Percentiles rank a stretch among this genome's conserved stretches.
These are phyloP conservation scores for Mactra quadrangularis DNA, from an alignment of 1,140 invertebrate species.

Conservation along the genomic window DNA sequence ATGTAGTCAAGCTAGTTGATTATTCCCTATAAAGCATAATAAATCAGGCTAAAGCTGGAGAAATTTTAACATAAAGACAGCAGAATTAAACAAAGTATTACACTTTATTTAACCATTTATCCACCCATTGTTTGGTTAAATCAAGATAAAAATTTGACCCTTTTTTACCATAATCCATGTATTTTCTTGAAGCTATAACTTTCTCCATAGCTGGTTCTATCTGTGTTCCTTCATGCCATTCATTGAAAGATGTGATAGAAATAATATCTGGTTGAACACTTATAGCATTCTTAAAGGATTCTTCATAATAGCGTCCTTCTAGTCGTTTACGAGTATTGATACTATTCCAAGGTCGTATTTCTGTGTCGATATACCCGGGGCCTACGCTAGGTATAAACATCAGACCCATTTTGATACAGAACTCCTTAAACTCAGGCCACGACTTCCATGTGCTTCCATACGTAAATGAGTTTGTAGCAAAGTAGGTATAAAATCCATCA, in stretches of 20 bases:
- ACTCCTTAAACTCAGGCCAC: constrained; percentile 82
- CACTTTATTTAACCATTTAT: too few species aligned
- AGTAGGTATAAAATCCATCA: constrained; percentile 86
- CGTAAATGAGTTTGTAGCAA: constrained; percentile 85
- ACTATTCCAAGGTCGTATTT: constrained; percentile 85
- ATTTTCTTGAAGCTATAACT: constrained; percentile 72
- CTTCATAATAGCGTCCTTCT: constrained; percentile 84
- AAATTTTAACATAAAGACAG: too few species aligned
- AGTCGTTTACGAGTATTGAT: constrained; percentile 81
- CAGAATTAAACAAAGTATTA: too few species aligned
- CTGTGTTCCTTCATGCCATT: constrained; percentile 86
- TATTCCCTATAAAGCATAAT: too few species aligned
- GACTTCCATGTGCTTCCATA: constrained; percentile 83
- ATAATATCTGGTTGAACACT: constrained; percentile 78
- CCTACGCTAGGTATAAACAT: constrained; percentile 85
- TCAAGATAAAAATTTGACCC: constrained; percentile 81
- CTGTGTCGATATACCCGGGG: constrained; percentile 85
- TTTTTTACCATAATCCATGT: constrained; percentile 79
- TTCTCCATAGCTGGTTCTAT: constrained; percentile 84
- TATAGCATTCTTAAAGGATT: constrained; percentile 81
- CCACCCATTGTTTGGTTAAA: constrained; percentile 73
- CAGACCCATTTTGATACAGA: constrained; percentile 78
- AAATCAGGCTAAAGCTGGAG: too few species aligned
- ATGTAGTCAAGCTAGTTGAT: too few species aligned
- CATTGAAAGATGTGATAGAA: constrained; percentile 85